phyloP scores from a whole-genome alignment of 1,140 invertebrate species.

The Neodiprion pinetum region DNA sequence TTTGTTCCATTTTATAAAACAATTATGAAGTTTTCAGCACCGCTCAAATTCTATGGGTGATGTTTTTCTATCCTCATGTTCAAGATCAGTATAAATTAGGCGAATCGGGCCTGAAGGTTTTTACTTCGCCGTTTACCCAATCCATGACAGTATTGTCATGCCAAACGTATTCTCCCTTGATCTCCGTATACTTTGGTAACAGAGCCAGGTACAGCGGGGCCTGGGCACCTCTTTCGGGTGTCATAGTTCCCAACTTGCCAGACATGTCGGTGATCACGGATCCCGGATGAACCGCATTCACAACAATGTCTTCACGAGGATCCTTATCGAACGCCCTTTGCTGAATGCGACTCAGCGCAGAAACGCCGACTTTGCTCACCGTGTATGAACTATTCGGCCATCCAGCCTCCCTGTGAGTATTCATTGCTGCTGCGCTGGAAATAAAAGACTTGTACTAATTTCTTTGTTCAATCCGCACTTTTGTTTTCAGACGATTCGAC shows the following conservation, averaged over 20 bases:
- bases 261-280: slow-evolving; percentile 78
- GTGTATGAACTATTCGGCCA: slow-evolving; percentile 70
- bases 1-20: too few relatives aligned
- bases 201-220: slow-evolving; percentile 53
- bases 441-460: background rate
- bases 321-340: slow-evolving; percentile 65
- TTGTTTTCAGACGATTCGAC: slow-evolving; percentile 24
- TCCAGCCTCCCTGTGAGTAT: slow-evolving; percentile 61
- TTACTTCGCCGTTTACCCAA: slow-evolving; percentile 35
- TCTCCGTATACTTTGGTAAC: slow-evolving; percentile 42
- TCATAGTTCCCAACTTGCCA: slow-evolving; percentile 67
- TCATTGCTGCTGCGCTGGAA: slow-evolving; percentile 64
- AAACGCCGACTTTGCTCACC: slow-evolving; percentile 72
- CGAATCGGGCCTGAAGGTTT: too few relatives aligned
- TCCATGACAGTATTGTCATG: slow-evolving; percentile 45
- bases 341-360: slow-evolving; percentile 68
- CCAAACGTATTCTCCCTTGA: slow-evolving; percentile 59
- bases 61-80: too few relatives aligned
- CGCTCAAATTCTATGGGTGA: too few relatives aligned
- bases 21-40: too few relatives aligned
- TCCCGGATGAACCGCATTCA: slow-evolving; percentile 70
- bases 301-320: slow-evolving; percentile 52
- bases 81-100: too few relatives aligned
- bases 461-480: background rate
- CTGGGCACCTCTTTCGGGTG: slow-evolving; percentile 67